Base-by-base conservation (phyloP, 2,888 invertebrate species). In the Dioctria linearis region DNA sequence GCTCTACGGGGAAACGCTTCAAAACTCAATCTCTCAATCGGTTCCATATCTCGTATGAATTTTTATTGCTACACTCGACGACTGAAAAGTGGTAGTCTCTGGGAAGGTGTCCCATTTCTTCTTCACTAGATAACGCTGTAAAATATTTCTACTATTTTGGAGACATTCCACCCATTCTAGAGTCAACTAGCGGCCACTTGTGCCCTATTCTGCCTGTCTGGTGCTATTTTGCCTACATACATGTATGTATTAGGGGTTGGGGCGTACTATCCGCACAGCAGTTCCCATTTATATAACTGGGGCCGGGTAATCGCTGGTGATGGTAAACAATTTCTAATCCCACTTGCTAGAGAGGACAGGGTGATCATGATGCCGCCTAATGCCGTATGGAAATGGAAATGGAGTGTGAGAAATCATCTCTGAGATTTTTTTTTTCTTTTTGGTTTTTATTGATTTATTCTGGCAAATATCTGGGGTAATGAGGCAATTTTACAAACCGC, bases 321-420 rank as follows among this genome's bases (percentile, higher is more conserved):
- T 54, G 54, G 54, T 54, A 54, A 54, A 54, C 54, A 54, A 54
- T 54, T 54, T 11, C 54, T 54, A 11, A n/a, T 54, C 11, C 54
- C 25, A 25, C 25, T 25, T 25, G 25, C 1, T 25, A 25, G 8
- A n/a, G 11, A 54, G 54, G n/a, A 54, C 3, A 25, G 25, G 25
- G 25, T 25, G 25, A 25, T 25, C 25, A 25, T 25, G 54, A 54
- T n/a, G 54, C 11, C n/a, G 4, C 54, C 6, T 54, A 25, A 25
- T 25, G 25, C 25, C 25, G 25, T 25, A 25, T 25, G 25, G 25
- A 25, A 25, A 25, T 61, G 61, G 5, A 61, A 61, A 61, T 61
- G 37, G 61, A 37, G 61, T 61, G 61, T 25, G 61, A 61, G 37
- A 57, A 61, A 61, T 61, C 37, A 37, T 61, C 61, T 25, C 6